Base-by-base conservation (phyloP, 2,113 vertebrate genomes). In the Ivindomyrus marchei region DNA sequence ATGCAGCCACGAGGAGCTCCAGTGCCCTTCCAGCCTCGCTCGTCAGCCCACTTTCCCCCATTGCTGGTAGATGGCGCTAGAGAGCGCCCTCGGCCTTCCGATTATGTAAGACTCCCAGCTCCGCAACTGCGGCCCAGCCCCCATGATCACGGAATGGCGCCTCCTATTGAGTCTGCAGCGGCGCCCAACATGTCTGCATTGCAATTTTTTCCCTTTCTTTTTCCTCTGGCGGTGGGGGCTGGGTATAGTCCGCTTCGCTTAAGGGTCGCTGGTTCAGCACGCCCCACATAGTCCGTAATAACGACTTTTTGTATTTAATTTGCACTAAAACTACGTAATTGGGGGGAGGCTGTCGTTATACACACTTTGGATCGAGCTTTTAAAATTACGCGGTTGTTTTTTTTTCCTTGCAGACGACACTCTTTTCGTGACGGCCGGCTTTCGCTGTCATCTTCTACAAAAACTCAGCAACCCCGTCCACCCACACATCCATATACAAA, bases 11-110 rank as follows among this genome's bases (percentile, higher is more conserved):
- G 87, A 27, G n/a, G 31, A 58, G 87, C 19, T 62, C 31, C 56
- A 39, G 47, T 52, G 85, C 85, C 49, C 85, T 21, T 46, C 49
- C 74, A 80, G 74, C n/a, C 8, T 36, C 19, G 53, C 52, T 62
- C 24, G 49, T 62, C 39, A n/a, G 80, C 90, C 80, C 15, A 10
- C 52, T 85, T 86, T 47, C 90, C 85, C 87, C 90, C 70, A 89
- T 66, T 24, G n/a, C 91, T 93, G 92, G 92, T 95, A 94, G 96
- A 94, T 94, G 95, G 94, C 95, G 94, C 95, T 96, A 93, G 94
- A 86, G 90, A 91, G 88, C 56, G 42, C 77, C 47, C 89, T 58
- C 24, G 50, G 89, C 77, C 46, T 90, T 45, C 46, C 36, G 50
- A 27, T 86, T 91, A 91, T 89, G 56, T 89, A 91, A 91, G 74